phyloP scores from a whole-genome alignment of 2,113 vertebrate species.

The Cephalophus harveyi region DNA sequence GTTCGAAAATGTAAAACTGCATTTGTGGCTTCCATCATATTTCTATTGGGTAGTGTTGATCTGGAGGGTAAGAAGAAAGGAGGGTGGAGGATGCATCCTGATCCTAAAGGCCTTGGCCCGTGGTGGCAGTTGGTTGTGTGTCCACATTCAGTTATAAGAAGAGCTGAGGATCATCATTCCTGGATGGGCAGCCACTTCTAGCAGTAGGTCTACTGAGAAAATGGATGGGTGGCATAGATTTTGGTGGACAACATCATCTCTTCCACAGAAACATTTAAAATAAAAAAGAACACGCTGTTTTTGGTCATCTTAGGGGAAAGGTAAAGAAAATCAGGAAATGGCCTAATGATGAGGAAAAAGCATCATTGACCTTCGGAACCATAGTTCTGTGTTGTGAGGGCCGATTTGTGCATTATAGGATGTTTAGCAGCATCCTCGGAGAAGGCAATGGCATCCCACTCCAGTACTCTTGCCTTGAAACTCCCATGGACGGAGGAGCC shows the following conservation, averaged over 20 bases:
- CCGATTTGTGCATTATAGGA: fast-evolving
- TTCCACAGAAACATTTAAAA: neutral
- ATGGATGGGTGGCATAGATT: neutral
- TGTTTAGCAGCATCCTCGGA: neutral
- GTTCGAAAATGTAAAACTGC: neutral
- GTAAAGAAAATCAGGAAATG: neutral
- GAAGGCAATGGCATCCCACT: no score
- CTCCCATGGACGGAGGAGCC: no score
- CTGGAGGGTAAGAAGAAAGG: neutral
- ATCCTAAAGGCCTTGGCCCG: neutral
- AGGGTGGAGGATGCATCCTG: neutral
- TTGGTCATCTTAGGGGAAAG: neutral
- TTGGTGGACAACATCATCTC: neutral
- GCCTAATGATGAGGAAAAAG: neutral
- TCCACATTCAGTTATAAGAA: neutral
- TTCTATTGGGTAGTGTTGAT: neutral
- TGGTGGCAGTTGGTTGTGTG: neutral
- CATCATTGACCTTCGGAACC: neutral
- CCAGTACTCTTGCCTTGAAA: no score
- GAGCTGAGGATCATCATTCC: neutral
- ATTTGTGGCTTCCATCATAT: neutral
- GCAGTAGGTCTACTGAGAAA: neutral
- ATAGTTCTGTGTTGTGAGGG: no score
- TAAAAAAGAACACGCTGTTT: neutral
- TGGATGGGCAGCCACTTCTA: neutral